Conservation (phyloP, 2,797 vertebrate species). For the Varecia variegata region DNA sequence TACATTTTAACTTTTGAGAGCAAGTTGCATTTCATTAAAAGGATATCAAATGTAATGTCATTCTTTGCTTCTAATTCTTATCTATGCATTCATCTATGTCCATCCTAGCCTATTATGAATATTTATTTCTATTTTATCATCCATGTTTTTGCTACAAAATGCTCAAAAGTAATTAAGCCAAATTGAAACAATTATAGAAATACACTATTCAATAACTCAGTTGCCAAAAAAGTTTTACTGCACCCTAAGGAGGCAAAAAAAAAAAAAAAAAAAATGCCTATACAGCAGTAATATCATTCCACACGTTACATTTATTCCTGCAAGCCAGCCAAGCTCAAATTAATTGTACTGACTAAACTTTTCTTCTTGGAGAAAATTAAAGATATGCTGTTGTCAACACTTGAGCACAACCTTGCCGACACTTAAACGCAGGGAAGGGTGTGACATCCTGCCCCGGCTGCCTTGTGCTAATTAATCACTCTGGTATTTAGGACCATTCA, state of each 20-base stretch:
- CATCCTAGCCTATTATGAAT: constrained; percentile 55
- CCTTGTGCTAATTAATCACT: constrained; percentile 96
- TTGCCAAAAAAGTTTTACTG: constrained; percentile 82
- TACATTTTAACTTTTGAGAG: constrained; percentile 27
- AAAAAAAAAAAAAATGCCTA: constrained; percentile 73
- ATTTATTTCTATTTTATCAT: constrained; percentile 80
- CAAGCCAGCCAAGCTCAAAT: constrained; percentile 85
- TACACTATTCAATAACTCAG: constrained; percentile 79
- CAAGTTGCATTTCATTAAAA: constrained; percentile 51
- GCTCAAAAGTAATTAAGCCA: constrained; percentile 81
- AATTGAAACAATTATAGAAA: constrained; percentile 81
- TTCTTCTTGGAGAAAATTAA: constrained; percentile 89
- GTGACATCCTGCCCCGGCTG: constrained; percentile 95
- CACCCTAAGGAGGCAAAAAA: constrained; percentile 79
- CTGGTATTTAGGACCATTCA: constrained; percentile 94
- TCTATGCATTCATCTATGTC: constrained; percentile 55
- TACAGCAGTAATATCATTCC: constrained; percentile 82
- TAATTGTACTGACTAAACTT: constrained; percentile 89
- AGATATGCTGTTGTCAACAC: constrained; percentile 91
- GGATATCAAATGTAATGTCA: constrained; percentile 50
- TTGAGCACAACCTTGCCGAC: constrained; percentile 89
- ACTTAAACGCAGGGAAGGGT: constrained; percentile 91
- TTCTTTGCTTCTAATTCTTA: constrained; percentile 62
- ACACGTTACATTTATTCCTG: constrained; percentile 82
- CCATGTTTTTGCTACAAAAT: constrained; percentile 77